Evolutionary conservation across 2,797 vertebrate genomes (phyloP).

Genomic region (Sarcoramphus papa): DNA sequence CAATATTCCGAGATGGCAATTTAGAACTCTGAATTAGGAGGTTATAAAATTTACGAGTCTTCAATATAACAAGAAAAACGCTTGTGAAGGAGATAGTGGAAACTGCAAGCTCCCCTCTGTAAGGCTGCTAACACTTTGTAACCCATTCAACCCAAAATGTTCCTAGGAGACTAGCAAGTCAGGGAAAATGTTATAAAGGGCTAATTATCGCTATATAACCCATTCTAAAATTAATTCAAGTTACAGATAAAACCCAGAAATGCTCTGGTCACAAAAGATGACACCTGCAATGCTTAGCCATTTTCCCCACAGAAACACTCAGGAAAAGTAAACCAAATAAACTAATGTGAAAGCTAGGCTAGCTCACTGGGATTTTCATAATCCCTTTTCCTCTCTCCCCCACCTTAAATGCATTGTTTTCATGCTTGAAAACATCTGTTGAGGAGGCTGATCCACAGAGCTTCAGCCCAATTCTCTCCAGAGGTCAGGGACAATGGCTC

Average conservation of each 20-base stretch:
- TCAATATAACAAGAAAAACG: neutral
- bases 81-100: neutral
- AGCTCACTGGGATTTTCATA: neutral
- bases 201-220: neutral
- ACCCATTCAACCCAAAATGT: neutral
- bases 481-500: neutral
- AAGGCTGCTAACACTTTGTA: neutral
- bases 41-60: neutral
- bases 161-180: neutral
- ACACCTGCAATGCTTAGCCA: neutral
- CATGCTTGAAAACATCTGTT: neutral
- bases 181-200: neutral
- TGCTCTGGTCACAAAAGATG: neutral
- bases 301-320: neutral
- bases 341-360: neutral
- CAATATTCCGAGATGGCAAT: neutral
- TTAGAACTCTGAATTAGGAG: neutral
- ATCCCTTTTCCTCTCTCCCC: neutral
- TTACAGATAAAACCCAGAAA: neutral
- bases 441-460: neutral
- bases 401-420: neutral
- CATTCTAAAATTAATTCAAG: neutral
- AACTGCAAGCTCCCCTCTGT: neutral
- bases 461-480: neutral
- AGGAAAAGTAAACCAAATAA: constrained; percentile 10